phyloP scores from a whole-genome alignment of 2,797 vertebrate species.

The Poecilia velifera region DNA sequence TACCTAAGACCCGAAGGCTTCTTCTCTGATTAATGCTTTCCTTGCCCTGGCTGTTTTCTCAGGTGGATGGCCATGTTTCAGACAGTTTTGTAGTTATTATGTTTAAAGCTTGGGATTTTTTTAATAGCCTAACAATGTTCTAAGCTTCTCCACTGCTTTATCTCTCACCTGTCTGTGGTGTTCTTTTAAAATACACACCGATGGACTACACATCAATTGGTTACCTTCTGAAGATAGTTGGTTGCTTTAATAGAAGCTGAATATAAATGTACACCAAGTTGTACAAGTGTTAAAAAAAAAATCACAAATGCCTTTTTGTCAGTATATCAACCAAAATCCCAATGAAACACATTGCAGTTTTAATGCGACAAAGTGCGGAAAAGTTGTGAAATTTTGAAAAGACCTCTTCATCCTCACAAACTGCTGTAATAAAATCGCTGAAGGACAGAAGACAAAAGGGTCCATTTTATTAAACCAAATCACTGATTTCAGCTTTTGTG shows the following conservation, averaged over 20 bases:
- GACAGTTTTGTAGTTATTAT: neutral
- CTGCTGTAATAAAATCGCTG: slow-evolving; percentile 30
- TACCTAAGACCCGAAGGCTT: neutral
- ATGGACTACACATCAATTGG: neutral
- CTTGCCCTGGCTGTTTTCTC: neutral
- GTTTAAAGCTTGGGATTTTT: neutral
- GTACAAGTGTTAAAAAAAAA: neutral
- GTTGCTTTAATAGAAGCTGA: neutral
- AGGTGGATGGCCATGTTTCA: neutral
- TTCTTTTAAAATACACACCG: neutral
- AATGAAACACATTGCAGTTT: neutral
- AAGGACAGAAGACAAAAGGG: slow-evolving; percentile 48
- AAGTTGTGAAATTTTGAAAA: neutral
- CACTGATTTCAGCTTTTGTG: slow-evolving; percentile 41
- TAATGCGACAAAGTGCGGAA: neutral
- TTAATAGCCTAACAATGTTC: neutral
- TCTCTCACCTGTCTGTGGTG: neutral
- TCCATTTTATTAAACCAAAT: slow-evolving; percentile 58
- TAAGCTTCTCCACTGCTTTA: neutral
- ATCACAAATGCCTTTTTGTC: neutral
- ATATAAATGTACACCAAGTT: neutral
- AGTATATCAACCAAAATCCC: neutral
- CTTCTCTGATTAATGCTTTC: neutral
- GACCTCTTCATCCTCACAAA: slow-evolving; percentile 20
- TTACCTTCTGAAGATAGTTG: neutral